Percentiles rank a stretch among this genome's conserved stretches.
These are phyloP conservation scores for Felis catus DNA, from an alignment of 2,113 vertebrate species.

Conservation along the genomic window DNA sequence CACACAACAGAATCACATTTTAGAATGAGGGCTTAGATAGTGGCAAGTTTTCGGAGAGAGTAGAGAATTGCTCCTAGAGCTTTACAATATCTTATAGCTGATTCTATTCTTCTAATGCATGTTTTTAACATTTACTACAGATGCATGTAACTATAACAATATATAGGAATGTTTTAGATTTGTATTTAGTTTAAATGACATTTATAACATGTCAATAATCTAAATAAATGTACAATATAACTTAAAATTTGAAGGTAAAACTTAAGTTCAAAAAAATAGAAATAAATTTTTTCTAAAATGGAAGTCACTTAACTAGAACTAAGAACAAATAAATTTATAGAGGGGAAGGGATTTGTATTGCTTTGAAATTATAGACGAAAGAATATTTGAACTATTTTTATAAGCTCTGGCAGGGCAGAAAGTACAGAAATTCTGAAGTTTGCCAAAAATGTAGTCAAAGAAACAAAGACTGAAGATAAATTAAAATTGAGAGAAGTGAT, in stretches of 20 bases:
- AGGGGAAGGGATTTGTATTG: neutral
- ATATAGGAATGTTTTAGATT: neutral
- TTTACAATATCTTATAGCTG: neutral
- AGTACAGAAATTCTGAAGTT: neutral
- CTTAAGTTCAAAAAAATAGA: neutral
- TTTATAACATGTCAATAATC: neutral
- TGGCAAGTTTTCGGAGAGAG: neutral
- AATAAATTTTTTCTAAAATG: neutral
- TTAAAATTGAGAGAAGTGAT: conserved; percentile 4
- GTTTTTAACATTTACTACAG: neutral
- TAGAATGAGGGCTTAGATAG: neutral
- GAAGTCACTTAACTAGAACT: neutral
- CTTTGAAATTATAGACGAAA: neutral
- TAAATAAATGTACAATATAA: neutral
- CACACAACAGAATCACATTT: neutral
- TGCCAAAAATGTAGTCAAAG: neutral
- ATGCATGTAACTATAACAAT: neutral
- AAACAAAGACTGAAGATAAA: neutral
- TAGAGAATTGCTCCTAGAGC: neutral
- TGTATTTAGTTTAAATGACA: neutral
- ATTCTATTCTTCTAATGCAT: neutral
- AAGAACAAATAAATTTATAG: neutral
- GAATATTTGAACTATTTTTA: neutral
- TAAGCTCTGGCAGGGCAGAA: neutral
- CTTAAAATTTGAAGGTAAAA: neutral